Conservation (phyloP, 2,797 vertebrate species). For the Darevskia nairensis region DNA sequence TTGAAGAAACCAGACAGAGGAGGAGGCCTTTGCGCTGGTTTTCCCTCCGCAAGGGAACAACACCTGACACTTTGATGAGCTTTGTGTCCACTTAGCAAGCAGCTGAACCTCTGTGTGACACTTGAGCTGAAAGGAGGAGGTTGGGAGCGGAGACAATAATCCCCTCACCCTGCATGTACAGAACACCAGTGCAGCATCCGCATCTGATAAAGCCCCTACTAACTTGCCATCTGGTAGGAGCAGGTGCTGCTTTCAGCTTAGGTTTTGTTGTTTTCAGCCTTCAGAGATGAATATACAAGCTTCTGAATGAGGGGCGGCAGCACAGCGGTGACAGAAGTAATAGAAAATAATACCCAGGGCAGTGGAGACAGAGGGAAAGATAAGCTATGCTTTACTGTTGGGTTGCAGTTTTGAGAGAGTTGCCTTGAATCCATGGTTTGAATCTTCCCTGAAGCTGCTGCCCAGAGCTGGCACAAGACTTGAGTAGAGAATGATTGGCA, state of each 20-base stretch:
- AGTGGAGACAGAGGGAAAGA: not conserved
- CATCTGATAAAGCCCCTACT: constrained; percentile 45
- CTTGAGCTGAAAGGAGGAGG: constrained; percentile 30
- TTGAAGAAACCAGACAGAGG: not conserved
- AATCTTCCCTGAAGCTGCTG: not conserved
- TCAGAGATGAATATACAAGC: constrained; percentile 43
- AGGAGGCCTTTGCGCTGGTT: not conserved
- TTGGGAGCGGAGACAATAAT: not conserved
- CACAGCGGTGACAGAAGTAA: not conserved
- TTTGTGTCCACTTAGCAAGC: not conserved
- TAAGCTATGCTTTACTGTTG: not conserved
- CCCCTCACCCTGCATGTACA: constrained; percentile 5
- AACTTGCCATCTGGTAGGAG: constrained; percentile 52
- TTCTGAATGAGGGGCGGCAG: not conserved
- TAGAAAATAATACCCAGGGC: not conserved
- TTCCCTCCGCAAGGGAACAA: constrained; percentile 2
- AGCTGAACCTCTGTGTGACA: not conserved
- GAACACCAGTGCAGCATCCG: constrained; percentile 14
- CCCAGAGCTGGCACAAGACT: too few relatives aligned
- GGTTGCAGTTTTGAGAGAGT: too few relatives aligned
- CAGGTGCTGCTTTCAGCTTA: constrained; percentile 54
- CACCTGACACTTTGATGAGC: not conserved
- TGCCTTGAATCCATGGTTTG: not conserved
- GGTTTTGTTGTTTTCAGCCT: constrained; percentile 29
- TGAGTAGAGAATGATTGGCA: not conserved